A percentile compares a stretch with the other conserved stretches of the same genome.
These are phyloP conservation scores for Melangyna quadrimaculata DNA, from an alignment of 2,888 invertebrate species.

Conservation along the genomic window DNA sequence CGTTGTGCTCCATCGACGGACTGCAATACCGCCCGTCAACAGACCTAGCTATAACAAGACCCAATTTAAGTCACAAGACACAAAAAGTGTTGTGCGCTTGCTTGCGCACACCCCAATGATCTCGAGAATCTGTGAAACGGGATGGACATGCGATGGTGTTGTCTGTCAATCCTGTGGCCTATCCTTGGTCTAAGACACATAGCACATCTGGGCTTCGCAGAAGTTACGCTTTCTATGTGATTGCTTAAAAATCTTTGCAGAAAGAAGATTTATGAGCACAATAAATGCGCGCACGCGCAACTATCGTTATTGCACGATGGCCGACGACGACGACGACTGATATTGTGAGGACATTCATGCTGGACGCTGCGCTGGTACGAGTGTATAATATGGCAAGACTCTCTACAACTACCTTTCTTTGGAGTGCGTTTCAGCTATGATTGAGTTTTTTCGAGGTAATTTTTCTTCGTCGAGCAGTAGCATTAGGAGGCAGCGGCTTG, in stretches of 20 bases:
- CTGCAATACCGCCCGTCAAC: not conserved
- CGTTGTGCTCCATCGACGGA: not conserved
- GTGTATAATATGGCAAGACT: not conserved
- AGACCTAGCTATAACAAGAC: conserved; percentile 7
- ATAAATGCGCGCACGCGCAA: conserved; percentile 52
- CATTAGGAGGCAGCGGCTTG: conserved; percentile 46
- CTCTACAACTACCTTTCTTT: conserved; percentile 20
- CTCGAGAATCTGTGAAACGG: conserved; percentile 27
- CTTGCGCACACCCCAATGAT: conserved; percentile 7
- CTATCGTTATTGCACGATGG: conserved; percentile 2
- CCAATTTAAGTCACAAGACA: conserved; percentile 30
- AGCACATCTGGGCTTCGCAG: not conserved
- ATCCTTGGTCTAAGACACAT: conserved; percentile 12
- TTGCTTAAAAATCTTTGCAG: conserved; percentile 36
- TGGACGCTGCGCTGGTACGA: not conserved
- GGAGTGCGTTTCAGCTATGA: conserved; percentile 13
- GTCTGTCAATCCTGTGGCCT: conserved; percentile 50
- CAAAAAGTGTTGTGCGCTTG: conserved; percentile 27
- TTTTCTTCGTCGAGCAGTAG: conserved; percentile 44
- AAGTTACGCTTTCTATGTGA: conserved; percentile 26
- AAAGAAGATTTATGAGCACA: conserved; percentile 63
- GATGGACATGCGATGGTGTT: conserved; percentile 68
- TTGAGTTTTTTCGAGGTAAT: conserved; percentile 42
- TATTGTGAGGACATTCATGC: conserved; percentile 25
- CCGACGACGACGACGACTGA: not conserved